Evolutionary conservation across 2,797 vertebrate species (phyloP).

Genomic region (Staurois parvus): DNA sequence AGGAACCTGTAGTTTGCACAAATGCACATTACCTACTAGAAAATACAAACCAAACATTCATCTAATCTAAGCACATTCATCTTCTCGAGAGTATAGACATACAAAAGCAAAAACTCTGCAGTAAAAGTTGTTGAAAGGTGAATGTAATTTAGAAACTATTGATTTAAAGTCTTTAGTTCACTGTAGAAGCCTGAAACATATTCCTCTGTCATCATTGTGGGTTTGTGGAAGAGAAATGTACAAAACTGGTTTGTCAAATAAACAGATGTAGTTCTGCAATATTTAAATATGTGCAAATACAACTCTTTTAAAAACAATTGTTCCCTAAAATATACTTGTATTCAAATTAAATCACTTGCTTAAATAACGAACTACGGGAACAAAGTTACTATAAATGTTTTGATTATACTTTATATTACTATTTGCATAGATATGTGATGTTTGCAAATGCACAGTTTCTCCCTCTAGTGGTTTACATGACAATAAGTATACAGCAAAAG

Average conservation of each 20-base stretch:
- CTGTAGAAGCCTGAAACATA: constrained; percentile 27
- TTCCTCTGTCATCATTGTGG: constrained; percentile 33
- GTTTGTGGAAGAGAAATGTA: neutral
- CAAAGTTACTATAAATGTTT: too few species aligned
- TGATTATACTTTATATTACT: too few species aligned
- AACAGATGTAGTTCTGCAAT: constrained; percentile 3
- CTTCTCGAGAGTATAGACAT: constrained; percentile 42
- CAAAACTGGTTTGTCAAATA: constrained; percentile 5
- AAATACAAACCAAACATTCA: constrained; percentile 34
- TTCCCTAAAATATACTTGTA: too few species aligned
- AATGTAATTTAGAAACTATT: constrained; percentile 59
- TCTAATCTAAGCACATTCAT: constrained; percentile 44
- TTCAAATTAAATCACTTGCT: too few species aligned
- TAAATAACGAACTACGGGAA: too few species aligned
- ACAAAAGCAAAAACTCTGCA: constrained; percentile 54
- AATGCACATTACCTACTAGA: constrained; percentile 30
- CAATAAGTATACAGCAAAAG: too few species aligned
- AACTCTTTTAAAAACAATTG: neutral
- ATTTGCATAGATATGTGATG: too few species aligned
- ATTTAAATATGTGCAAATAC: neutral
- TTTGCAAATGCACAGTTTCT: too few species aligned
- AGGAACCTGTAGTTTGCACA: neutral
- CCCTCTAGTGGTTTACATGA: too few species aligned
- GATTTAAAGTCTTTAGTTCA: constrained; percentile 55
- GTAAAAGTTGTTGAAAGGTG: constrained; percentile 50